Percentiles rank a stretch among this genome's conserved stretches.
Conservation (phyloP, 2,888 invertebrate genomes). For the Hydropsyche betteni region DNA sequence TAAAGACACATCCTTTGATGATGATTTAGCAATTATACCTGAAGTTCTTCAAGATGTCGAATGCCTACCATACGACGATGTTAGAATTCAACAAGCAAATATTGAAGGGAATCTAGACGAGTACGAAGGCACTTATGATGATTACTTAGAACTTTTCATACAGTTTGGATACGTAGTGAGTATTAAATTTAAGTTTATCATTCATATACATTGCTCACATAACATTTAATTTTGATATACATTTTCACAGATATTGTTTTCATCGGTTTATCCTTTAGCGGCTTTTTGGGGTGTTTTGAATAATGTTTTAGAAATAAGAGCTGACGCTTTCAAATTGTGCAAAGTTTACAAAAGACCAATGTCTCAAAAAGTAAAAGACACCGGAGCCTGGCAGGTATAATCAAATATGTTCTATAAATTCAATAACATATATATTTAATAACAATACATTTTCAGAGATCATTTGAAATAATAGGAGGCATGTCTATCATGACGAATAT, state of each 20-base stretch:
- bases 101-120: slow-evolving; percentile 73
- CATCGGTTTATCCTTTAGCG: slow-evolving; percentile 79
- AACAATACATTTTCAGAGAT: slow-evolving; percentile 59
- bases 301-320: slow-evolving; percentile 77
- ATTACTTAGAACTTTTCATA: slow-evolving; percentile 80
- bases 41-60: slow-evolving; percentile 55
- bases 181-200: background rate
- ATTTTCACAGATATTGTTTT: slow-evolving; percentile 65
- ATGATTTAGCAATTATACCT: slow-evolving; percentile 44
- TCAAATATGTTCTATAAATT: background rate
- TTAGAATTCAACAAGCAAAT: slow-evolving; percentile 62
- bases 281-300: slow-evolving; percentile 78
- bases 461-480: slow-evolving; percentile 73
- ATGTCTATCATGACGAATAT: slow-evolving; percentile 79
- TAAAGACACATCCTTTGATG: slow-evolving; percentile 42
- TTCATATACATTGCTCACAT: background rate
- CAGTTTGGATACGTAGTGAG: slow-evolving; percentile 80
- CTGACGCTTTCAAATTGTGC: slow-evolving; percentile 79
- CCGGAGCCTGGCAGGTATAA: slow-evolving; percentile 79
- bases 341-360: slow-evolving; percentile 75
- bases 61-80: slow-evolving; percentile 61
- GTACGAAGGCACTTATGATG: slow-evolving; percentile 79
- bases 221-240: background rate
- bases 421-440: slow-evolving; percentile 4
- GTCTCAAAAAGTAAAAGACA: slow-evolving; percentile 72